These are phyloP conservation scores for Andrena cerasifolii DNA, from an alignment of 1,140 invertebrate species.

Conservation along the genomic window DNA sequence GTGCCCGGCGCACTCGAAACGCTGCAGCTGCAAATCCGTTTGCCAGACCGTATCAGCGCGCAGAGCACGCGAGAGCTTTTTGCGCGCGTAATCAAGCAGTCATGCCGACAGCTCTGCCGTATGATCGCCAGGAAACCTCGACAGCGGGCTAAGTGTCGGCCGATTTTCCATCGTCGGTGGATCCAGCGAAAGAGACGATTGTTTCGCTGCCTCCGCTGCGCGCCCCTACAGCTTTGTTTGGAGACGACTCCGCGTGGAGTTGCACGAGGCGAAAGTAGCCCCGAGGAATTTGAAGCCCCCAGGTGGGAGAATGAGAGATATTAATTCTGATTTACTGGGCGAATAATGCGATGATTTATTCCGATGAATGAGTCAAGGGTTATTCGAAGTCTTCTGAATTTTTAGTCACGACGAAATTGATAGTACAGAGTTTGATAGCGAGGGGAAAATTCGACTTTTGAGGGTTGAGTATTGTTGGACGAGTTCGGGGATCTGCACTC, in stretches of 20 bases:
- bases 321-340: too few species aligned
- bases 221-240: too few species aligned
- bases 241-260: too few species aligned
- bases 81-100: conserved; percentile 7
- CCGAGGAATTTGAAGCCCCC: neutral
- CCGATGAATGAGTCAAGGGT: too few species aligned
- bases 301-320: too few species aligned
- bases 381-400: too few species aligned
- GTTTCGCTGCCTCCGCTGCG: neutral
- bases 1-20: neutral
- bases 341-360: too few species aligned
- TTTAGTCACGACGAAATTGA: too few species aligned
- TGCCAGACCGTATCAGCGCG: neutral
- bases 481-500: too few species aligned
- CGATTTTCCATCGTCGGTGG: neutral
- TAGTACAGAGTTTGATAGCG: too few species aligned
- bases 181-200: neutral
- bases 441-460: too few species aligned
- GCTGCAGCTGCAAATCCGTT: conserved; percentile 9
- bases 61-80: conserved; percentile 4
- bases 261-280: neutral
- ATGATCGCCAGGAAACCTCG: neutral
- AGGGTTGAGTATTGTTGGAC: too few species aligned
- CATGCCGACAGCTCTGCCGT: neutral
- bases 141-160: neutral